Base-by-base conservation (phyloP, 2,888 invertebrate species). In the Papilio elwesi region DNA sequence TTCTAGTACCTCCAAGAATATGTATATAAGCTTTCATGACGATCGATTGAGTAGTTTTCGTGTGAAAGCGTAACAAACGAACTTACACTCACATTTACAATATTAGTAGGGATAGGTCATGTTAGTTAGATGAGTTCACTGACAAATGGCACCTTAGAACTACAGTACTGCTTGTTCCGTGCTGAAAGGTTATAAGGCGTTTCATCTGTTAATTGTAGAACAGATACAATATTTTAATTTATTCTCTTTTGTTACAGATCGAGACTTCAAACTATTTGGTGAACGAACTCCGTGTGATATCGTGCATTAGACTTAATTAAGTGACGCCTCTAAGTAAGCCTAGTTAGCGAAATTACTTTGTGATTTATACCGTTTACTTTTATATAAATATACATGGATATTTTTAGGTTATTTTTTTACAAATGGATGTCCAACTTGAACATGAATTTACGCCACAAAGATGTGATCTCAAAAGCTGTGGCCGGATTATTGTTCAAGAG, bases 331-430 rank as follows among this genome's bases (percentile, higher is more conserved):
- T 75, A 83, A 76, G 78, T 87, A 86, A 85, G 87, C 82, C 83
- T 91, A 92, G 90, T 85, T 93, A 93, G 92, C 86, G 64, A 84
- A 91, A 93, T 81, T 84, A 88, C 85, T 88, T 85, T 92, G 92
- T 92, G 92, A 92, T 92, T 90, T 87, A 86, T 88, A 90, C 82
- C 79, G 75, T 79, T 78, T 80, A 79, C 75, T 76, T 78, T 78
- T 80, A 66, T 79, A 80, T 74, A 87, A 82, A 84, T 86, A 84
- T 87, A 87, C 83, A 86, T 78, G 80, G 82, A 85, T 85, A 88
- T 83, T 85, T 85, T 85, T 75, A 84, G 81, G 80, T 81, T 78
- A 75, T 78, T 77, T 71, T 68, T 74, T 72, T 76, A 47, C 49
- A 68, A 12, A 59, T 48, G 49, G 72, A 68, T 57, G 71, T 74